A percentile compares a stretch with the other conserved stretches of the same genome.
phyloP scores from a whole-genome alignment of 1,140 invertebrate genomes.

The Drosophila miranda region DNA sequence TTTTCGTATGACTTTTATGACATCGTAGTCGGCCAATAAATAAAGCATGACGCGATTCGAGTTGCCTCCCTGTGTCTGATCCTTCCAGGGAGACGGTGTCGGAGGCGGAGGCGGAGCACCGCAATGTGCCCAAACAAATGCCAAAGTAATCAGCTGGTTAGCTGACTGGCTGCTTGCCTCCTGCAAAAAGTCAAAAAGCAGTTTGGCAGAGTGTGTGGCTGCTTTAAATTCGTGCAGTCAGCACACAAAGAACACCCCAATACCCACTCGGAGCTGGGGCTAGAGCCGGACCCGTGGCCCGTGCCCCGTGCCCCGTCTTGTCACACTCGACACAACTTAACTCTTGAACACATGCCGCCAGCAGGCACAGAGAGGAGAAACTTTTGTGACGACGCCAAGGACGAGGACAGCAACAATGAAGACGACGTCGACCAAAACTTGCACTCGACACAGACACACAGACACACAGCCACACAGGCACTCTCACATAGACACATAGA shows the following conservation, averaged over 20 bases:
- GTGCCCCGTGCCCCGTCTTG: slow-evolving; percentile 12
- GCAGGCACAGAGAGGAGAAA: slow-evolving; percentile 74
- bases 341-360: slow-evolving; percentile 78
- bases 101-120: not conserved
- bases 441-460: slow-evolving; percentile 50
- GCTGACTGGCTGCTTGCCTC: slow-evolving; percentile 31
- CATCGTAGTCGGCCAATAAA: slow-evolving; percentile 69
- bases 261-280: not conserved
- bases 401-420: slow-evolving; percentile 64
- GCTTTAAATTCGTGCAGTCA: slow-evolving; percentile 77
- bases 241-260: slow-evolving; percentile 51
- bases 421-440: slow-evolving; percentile 73
- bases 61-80: not conserved
- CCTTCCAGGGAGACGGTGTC: too few relatives aligned
- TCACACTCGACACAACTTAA: slow-evolving; percentile 74
- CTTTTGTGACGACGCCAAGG: slow-evolving; percentile 64
- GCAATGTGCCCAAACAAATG: slow-evolving; percentile 64
- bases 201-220: slow-evolving; percentile 72
- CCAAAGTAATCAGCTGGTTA: slow-evolving; percentile 75
- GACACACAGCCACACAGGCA: slow-evolving; percentile 13
- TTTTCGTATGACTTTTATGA: slow-evolving; percentile 72
- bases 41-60: slow-evolving; percentile 47
- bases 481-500: slow-evolving; percentile 7
- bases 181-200: slow-evolving; percentile 67
- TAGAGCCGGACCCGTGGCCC: not conserved